Conservation (phyloP, 2,113 vertebrate species). For the Cyanoramphus novaezelandiae region DNA sequence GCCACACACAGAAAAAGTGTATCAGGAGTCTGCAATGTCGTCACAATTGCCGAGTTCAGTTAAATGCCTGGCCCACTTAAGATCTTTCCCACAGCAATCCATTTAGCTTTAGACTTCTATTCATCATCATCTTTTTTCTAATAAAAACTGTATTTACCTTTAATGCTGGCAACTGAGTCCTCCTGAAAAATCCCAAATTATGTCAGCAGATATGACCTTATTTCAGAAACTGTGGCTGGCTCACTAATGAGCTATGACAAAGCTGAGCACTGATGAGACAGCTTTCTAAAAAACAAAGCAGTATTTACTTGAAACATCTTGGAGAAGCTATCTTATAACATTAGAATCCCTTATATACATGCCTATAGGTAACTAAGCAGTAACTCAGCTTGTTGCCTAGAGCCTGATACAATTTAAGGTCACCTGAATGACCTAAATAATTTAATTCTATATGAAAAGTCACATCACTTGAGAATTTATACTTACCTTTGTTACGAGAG, state of each 20-base stretch:
- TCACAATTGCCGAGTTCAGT: neutral
- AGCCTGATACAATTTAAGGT: neutral
- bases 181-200: neutral
- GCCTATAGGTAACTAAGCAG: neutral
- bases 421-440: neutral
- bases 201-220: neutral
- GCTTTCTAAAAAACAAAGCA: neutral
- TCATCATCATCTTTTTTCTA: neutral
- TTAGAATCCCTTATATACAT: neutral
- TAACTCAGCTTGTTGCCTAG: neutral
- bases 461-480: neutral
- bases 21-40: neutral
- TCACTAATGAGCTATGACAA: neutral
- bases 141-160: neutral
- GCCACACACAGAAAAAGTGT: neutral
- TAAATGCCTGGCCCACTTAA: neutral
- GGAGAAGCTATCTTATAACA: neutral
- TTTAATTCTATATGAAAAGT: neutral
- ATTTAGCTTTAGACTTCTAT: neutral
- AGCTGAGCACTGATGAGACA: neutral
- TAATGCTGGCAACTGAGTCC: neutral
- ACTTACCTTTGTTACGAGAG: neutral
- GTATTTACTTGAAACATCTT: neutral
- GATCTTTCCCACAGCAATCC: neutral
- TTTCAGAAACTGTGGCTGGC: neutral